Conservation (phyloP, 30 jellyfish, hydroid and myxozoan genomes). For the Chironex yamaguchii region DNA sequence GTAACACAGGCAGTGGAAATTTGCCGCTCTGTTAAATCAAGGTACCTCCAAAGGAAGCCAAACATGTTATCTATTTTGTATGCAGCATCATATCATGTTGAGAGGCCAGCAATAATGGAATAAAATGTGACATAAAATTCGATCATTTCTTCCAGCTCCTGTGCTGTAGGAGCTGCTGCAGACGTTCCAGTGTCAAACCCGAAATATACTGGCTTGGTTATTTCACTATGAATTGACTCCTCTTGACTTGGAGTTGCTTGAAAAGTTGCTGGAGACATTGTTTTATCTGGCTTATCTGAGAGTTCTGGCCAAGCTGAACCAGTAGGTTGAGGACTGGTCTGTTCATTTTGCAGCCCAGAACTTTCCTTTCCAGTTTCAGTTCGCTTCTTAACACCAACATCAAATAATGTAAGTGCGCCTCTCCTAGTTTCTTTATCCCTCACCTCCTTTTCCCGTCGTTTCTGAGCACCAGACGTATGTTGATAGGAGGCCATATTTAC, state of each 20-base stretch:
- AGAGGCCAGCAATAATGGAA: not conserved
- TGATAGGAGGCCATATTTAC: slow-evolving; percentile 30
- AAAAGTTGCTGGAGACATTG: slow-evolving; percentile 37
- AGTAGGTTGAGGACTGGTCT: slow-evolving; percentile 18
- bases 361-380: slow-evolving; percentile 2
- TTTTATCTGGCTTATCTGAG: slow-evolving; percentile 13
- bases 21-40: not conserved
- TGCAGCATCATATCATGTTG: slow-evolving; percentile 54
- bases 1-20: slow-evolving; percentile 20
- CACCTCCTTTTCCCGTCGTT: slow-evolving; percentile 24
- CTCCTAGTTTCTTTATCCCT: slow-evolving; percentile 14
- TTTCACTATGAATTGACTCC: slow-evolving; percentile 5
- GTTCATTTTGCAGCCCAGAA: slow-evolving; percentile 1
- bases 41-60: slow-evolving; percentile 28
- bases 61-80: not conserved
- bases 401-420: slow-evolving; percentile 40
- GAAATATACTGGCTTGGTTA: slow-evolving; percentile 30
- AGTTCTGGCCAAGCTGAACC: slow-evolving; percentile 28
- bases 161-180: slow-evolving; percentile 53
- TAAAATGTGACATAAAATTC: not conserved
- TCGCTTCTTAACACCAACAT: slow-evolving; percentile 23
- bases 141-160: slow-evolving; percentile 36
- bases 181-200: slow-evolving; percentile 40
- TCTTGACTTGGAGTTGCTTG: slow-evolving; percentile 18
- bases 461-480: slow-evolving; percentile 38